These are phyloP conservation scores for Philereme vetulata DNA, from an alignment of 2,888 invertebrate genomes.

Conservation along the genomic window DNA sequence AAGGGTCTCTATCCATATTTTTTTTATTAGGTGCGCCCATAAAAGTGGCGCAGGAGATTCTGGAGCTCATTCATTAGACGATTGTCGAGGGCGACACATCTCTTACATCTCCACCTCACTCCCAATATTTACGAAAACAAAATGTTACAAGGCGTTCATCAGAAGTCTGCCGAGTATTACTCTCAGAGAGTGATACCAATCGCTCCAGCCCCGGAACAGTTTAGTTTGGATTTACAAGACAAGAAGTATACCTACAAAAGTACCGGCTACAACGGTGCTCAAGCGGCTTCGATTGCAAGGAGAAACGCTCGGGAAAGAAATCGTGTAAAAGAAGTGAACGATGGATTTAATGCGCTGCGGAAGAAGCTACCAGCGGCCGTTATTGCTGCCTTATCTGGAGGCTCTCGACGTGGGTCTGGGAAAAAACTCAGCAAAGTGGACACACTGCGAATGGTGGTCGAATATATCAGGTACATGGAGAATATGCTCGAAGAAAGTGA, in stretches of 20 bases:
- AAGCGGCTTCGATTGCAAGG: constrained; percentile 92
- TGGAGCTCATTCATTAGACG: constrained; percentile 67
- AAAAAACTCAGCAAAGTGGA: constrained; percentile 97
- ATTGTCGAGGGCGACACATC: constrained; percentile 55
- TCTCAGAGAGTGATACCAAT: constrained; percentile 70
- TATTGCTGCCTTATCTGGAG: constrained; percentile 86
- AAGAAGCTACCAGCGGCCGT: constrained; percentile 93
- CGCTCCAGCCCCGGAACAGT: constrained; percentile 79
- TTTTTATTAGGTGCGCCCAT: constrained; percentile 70
- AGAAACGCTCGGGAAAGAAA: constrained; percentile 98
- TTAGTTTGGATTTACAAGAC: constrained; percentile 57
- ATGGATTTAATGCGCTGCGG: constrained; percentile 93
- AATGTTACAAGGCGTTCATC: constrained; percentile 60
- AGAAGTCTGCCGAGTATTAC: constrained; percentile 45
- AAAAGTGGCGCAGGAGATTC: constrained; percentile 61
- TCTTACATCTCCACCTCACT: constrained; percentile 46
- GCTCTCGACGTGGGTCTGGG: constrained; percentile 89
- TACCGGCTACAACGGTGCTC: constrained; percentile 82
- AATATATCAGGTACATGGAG: constrained; percentile 93
- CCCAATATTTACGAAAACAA: constrained; percentile 29
- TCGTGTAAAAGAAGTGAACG: constrained; percentile 97
- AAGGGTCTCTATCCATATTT: constrained; percentile 69
- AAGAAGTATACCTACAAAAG: constrained; percentile 87
- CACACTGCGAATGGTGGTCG: constrained; percentile 93
- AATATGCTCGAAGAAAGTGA: constrained; percentile 89